Evolutionary conservation across 2,888 invertebrate species (phyloP).

Genomic region (Xanthia icteritia): DNA sequence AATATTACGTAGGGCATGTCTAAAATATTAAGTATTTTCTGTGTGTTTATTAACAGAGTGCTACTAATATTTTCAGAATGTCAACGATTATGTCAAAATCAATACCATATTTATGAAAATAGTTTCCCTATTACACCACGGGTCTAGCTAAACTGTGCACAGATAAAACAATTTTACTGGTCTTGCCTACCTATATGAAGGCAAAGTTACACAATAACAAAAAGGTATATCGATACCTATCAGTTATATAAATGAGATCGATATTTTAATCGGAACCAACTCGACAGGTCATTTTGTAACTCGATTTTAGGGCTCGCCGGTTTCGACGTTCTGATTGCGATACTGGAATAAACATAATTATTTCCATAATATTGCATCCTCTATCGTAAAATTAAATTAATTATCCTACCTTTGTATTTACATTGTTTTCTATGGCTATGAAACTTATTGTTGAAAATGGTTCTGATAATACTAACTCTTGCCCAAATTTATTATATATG

Average conservation of each 20-base stretch:
- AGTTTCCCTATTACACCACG: background rate
- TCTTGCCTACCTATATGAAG: background rate
- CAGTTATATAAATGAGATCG: slow-evolving; percentile 63
- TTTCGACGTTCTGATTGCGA: slow-evolving; percentile 46
- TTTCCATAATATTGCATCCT: background rate
- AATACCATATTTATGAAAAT: background rate
- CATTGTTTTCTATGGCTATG: background rate
- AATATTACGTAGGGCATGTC: background rate
- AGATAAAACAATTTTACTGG: background rate
- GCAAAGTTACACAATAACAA: slow-evolving; percentile 46
- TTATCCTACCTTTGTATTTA: background rate
- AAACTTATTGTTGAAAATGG: background rate
- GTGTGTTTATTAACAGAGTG: background rate
- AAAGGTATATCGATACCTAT: slow-evolving; percentile 51
- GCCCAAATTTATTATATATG: background rate
- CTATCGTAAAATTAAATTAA: too few species aligned
- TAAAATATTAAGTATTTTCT: background rate
- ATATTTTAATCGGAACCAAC: slow-evolving; percentile 64
- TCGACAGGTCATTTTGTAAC: slow-evolving; percentile 60
- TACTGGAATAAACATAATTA: slow-evolving; percentile 16
- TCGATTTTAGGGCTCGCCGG: slow-evolving; percentile 53
- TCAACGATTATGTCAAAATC: background rate
- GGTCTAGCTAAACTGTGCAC: background rate
- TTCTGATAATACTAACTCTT: background rate
- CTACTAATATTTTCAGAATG: background rate